Evolutionary conservation across 53 echinoderm and acorn worm species (phyloP), one percentile per base, ranked within the genome.

Genomic region (Pentamera pediparva): DNA sequence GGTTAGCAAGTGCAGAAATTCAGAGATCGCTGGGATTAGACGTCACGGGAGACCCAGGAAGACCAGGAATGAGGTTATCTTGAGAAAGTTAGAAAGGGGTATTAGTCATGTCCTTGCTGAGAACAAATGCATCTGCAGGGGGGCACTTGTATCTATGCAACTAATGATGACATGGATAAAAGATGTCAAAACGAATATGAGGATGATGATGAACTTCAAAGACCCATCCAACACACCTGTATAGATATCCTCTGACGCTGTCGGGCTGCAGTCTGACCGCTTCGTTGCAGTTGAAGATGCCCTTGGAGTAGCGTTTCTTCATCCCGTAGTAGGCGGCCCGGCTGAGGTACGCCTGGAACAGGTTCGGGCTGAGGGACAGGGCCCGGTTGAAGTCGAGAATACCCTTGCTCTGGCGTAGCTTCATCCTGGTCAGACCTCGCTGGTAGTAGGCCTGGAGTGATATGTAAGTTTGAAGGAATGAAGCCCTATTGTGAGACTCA

Each of bases 311-410:
- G 61, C 98, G 83, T 59, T 91, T 86, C 71, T 86, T 85, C 89
- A 92, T 92, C 20, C 98, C 98, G 39, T 98, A 98, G 79, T 91
- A 98, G 0, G 91, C 91, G 37, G 91, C 98, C 59, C 91, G 81
- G 64, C 91, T 98, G 69, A 98, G 75, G 70, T 83, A 92, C 55
- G 89, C 91, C 71, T 91, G 91, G 73, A 91, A 92, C 12, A 92
- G 71, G 32, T 83, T 88, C 37, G 98, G 98, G 57, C 91, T 77
- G 4, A 91, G 85, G 22, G 98, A 91, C 54, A 98, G 75, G 36
- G 98, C 98, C 37, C 98, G 81, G 82, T 98, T 98, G 91, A 98
- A 98, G 77, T 98, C 98, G 77, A 91, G 71, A 41, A 98, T 90
- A n/a, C 98, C 98, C 36, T 98, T 98, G 63, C 83, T 73, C 45